Conservation (phyloP, 2,797 vertebrate genomes). For the Propithecus deckenii region DNA sequence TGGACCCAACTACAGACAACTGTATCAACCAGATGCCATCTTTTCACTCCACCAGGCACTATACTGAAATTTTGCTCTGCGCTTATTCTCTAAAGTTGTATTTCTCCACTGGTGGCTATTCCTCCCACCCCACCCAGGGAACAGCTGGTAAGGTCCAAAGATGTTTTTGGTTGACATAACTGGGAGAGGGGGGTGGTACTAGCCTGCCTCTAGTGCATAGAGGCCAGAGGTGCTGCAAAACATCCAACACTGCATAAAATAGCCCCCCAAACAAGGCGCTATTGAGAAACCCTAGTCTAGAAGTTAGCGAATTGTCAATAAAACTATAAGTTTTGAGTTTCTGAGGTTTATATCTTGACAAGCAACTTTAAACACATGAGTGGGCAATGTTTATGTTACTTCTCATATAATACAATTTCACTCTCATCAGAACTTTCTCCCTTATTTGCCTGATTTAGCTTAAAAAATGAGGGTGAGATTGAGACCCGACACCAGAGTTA, state of each 20-base stretch:
- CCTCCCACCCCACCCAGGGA: too few relatives aligned
- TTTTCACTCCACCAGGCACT: not conserved
- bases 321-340: not conserved
- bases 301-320: not conserved
- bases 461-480: not conserved
- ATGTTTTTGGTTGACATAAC: not conserved
- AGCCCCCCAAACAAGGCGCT: not conserved
- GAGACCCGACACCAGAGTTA: not conserved
- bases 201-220: not conserved
- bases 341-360: not conserved
- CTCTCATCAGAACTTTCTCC: not conserved
- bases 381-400: not conserved
- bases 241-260: fast-evolving
- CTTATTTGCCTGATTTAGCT: not conserved
- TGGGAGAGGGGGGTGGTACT: not conserved
- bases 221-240: not conserved
- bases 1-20: not conserved
- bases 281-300: not conserved
- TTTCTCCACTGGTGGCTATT: not conserved
- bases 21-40: fast-evolving
- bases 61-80: not conserved
- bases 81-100: not conserved
- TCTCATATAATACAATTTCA: not conserved
- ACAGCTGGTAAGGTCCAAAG: not conserved
- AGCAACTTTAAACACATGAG: not conserved